Percentiles rank a stretch among this genome's conserved stretches.
These are phyloP conservation scores for Catharus minimus DNA, from an alignment of 2,113 vertebrate genomes.

Conservation along the genomic window DNA sequence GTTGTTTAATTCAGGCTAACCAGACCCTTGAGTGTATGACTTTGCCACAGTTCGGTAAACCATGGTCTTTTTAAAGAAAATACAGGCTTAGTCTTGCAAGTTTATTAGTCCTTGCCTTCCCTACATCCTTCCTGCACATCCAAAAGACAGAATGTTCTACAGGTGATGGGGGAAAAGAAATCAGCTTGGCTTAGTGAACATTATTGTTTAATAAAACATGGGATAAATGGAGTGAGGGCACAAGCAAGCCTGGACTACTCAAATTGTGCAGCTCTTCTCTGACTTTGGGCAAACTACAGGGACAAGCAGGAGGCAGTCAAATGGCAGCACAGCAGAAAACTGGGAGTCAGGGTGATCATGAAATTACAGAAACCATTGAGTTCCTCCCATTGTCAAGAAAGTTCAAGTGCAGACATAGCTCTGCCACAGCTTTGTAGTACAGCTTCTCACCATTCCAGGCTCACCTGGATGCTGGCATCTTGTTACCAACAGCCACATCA, in stretches of 20 bases:
- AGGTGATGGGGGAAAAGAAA: neutral
- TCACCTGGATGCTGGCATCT: neutral
- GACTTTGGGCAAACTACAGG: neutral
- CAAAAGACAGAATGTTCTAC: neutral
- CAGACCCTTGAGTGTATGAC: neutral
- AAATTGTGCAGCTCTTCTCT: neutral
- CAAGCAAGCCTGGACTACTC: neutral
- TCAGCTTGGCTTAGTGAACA: neutral
- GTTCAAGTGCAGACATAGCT: neutral
- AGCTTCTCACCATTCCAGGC: neutral
- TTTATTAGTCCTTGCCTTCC: neutral
- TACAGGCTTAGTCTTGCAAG: neutral
- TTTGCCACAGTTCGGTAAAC: neutral
- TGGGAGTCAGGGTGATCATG: neutral
- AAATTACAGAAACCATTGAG: neutral
- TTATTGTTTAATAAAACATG: neutral
- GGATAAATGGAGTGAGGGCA: neutral
- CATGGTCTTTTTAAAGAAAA: neutral
- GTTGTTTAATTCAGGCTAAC: neutral
- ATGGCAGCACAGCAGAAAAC: neutral
- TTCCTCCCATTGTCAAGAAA: neutral
- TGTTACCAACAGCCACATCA: neutral
- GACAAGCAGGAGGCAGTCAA: neutral
- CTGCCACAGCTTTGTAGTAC: neutral
- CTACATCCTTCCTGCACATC: neutral